phyloP scores from a whole-genome alignment of 2,888 invertebrate genomes.

The Caradrina kadenii region DNA sequence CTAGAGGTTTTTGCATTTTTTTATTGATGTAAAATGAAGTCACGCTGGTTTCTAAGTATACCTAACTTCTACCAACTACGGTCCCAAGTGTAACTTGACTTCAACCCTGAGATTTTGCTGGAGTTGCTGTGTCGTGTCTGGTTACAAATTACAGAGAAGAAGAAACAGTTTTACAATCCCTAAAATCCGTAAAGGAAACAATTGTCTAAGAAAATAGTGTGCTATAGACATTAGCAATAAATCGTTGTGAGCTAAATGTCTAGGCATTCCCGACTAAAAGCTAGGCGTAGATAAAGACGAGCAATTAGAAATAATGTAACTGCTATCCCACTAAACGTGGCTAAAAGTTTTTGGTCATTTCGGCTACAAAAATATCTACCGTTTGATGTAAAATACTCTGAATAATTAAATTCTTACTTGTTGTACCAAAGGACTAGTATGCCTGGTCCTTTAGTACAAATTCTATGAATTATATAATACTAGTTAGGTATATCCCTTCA shows the following conservation, averaged over 20 bases:
- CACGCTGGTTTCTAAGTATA: too few species aligned
- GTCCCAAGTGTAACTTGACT: too few species aligned
- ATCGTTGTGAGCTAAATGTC: constrained; percentile 36
- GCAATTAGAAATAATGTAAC: constrained; percentile 51
- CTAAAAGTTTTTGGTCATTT: constrained; percentile 29
- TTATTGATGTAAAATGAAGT: too few species aligned
- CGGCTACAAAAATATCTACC: constrained; percentile 2
- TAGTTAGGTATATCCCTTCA: background rate
- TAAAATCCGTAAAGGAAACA: constrained; percentile 34
- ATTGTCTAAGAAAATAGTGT: constrained; percentile 25
- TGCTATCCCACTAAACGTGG: constrained; percentile 27
- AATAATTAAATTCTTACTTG: constrained; percentile 13
- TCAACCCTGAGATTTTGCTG: background rate
- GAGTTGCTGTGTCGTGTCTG: background rate
- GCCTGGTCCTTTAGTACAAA: background rate
- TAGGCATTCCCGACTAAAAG: constrained; percentile 30
- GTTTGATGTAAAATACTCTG: constrained; percentile 18
- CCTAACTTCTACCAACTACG: too few species aligned
- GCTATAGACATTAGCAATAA: constrained; percentile 46
- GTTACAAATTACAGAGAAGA: background rate
- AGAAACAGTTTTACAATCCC: constrained; percentile 22
- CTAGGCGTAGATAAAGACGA: constrained; percentile 37
- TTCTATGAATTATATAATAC: background rate
- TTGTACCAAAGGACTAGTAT: background rate
- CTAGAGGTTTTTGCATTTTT: too few species aligned